phyloP scores from a whole-genome alignment of 2,888 invertebrate species.

The Watsonalla binaria region DNA sequence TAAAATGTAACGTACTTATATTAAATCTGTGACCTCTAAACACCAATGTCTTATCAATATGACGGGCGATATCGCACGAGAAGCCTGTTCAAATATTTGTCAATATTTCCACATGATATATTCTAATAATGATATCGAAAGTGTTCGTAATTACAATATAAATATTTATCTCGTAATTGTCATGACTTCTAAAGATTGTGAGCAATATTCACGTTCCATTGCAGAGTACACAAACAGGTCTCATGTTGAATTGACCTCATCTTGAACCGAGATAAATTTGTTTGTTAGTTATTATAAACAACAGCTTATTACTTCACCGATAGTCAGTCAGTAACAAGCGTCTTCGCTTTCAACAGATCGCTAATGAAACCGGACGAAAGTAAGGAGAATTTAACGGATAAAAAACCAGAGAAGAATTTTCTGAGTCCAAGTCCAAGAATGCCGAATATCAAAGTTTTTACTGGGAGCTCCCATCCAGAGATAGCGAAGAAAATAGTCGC shows the following conservation, averaged over 20 bases:
- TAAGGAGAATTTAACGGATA: conserved; percentile 26
- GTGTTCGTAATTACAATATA: not conserved
- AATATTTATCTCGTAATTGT: conserved; percentile 3
- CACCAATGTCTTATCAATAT: not conserved
- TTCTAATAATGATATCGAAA: conserved; percentile 10
- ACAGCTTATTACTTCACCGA: conserved; percentile 43
- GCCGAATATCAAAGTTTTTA: conserved; percentile 99
- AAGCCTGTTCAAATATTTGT: conserved; percentile 8
- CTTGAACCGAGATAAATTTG: conserved; percentile 63
- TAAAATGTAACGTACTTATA: too few species aligned
- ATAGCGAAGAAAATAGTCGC: conserved; percentile 97
- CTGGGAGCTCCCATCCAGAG: conserved; percentile 98
- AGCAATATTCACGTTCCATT: conserved; percentile 40
- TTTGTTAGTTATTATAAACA: conserved; percentile 42
- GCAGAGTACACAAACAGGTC: conserved; percentile 43
- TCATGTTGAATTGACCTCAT: conserved; percentile 49
- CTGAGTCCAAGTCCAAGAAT: conserved; percentile 79
- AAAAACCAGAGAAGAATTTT: conserved; percentile 28
- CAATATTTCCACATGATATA: conserved; percentile 10
- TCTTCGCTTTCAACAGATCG: conserved; percentile 29
- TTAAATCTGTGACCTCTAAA: not conserved
- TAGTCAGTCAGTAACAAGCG: conserved; percentile 35
- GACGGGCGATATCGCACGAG: not conserved
- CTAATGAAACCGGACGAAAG: conserved; percentile 56
- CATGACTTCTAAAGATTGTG: not conserved